phyloP scores from a whole-genome alignment of 1,140 invertebrate species.

The Scaptodrosophila lebanonensis region DNA sequence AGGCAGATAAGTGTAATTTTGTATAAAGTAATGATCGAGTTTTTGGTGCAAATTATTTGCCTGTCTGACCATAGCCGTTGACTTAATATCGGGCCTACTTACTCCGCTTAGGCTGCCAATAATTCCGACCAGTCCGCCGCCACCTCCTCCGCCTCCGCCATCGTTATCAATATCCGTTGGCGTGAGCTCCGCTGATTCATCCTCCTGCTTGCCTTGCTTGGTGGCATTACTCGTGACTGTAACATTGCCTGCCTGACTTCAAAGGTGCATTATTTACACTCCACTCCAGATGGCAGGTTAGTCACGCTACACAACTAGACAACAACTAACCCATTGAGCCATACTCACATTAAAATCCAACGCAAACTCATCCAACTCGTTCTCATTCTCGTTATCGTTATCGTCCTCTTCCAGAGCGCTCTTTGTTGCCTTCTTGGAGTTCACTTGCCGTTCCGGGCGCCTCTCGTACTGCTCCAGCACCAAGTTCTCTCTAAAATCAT shows the following conservation, averaged over 20 bases:
- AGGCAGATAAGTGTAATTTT: too few species aligned
- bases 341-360: conserved; percentile 34
- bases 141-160: conserved; percentile 19
- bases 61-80: too few species aligned
- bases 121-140: conserved; percentile 77
- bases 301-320: conserved; percentile 25
- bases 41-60: too few species aligned
- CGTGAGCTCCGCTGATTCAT: conserved; percentile 28
- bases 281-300: conserved; percentile 25
- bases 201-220: conserved; percentile 28
- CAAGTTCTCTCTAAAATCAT: conserved; percentile 63
- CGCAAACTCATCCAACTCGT: conserved; percentile 23
- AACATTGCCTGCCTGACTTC: conserved; percentile 51
- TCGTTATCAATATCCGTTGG: conserved; percentile 1
- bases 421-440: not conserved
- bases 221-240: conserved; percentile 24
- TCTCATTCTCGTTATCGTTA: not conserved
- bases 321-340: not conserved
- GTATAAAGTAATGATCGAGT: too few species aligned
- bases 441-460: not conserved
- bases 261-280: conserved; percentile 18
- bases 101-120: conserved; percentile 78
- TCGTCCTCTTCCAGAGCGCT: not conserved
- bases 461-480: conserved; percentile 34
- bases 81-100: too few species aligned